Conservation (phyloP, 2,113 vertebrate species). For the Dasyornis broadbenti region DNA sequence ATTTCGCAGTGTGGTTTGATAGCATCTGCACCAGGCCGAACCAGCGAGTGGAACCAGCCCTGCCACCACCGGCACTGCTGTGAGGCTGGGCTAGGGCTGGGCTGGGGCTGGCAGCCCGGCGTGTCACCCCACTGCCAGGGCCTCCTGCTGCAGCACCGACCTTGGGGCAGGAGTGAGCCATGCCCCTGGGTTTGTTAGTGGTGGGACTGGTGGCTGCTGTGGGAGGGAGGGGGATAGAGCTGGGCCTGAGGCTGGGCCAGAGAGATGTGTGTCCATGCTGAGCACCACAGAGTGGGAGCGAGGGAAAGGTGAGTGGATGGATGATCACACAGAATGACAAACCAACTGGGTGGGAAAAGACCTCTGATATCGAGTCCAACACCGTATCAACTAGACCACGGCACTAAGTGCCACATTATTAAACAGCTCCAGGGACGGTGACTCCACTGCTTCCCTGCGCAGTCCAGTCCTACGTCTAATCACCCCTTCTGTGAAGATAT, state of each 20-base stretch:
- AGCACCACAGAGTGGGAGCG: neutral
- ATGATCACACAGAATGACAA: neutral
- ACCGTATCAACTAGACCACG: neutral
- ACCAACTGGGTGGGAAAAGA: neutral
- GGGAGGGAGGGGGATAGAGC: neutral
- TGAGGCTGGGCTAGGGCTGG: no score
- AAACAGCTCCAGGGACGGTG: neutral
- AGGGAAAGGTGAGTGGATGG: fast-evolving
- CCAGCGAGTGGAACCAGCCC: neutral
- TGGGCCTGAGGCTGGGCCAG: no score
- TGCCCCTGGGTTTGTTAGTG: fast-evolving
- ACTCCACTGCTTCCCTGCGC: neutral
- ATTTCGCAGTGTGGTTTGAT: neutral
- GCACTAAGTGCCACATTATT: neutral
- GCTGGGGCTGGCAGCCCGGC: neutral
- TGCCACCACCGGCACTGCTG: fast-evolving
- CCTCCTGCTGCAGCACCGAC: neutral
- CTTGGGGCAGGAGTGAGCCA: fast-evolving
- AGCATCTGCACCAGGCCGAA: fast-evolving
- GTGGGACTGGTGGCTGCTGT: neutral
- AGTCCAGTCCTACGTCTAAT: neutral
- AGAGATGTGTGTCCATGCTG: neutral
- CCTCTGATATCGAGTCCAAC: neutral
- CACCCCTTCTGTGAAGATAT: neutral
- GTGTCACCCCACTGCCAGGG: neutral